These are phyloP conservation scores for Macrostomum cliftonense DNA, from an alignment of 2,888 invertebrate species.

Conservation along the genomic window DNA sequence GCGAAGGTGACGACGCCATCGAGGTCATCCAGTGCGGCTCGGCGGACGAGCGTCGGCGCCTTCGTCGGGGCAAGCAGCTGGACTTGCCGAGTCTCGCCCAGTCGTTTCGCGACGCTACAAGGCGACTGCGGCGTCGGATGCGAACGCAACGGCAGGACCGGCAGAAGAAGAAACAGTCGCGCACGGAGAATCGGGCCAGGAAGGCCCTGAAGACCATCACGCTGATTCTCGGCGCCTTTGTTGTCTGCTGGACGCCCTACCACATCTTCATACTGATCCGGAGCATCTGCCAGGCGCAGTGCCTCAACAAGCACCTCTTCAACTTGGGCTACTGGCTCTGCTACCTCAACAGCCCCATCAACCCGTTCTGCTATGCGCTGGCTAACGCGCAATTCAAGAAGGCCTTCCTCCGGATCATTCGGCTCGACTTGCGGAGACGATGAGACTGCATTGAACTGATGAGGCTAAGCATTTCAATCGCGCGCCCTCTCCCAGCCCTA, in stretches of 20 bases:
- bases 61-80: neutral
- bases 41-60: no score
- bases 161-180: conserved; percentile 61
- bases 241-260: conserved; percentile 97
- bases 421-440: conserved; percentile 56
- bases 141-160: conserved; percentile 35
- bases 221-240: conserved; percentile 85
- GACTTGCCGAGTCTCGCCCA: neutral
- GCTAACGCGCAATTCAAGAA: conserved; percentile 98
- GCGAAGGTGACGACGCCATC: neutral
- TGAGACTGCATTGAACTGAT: no score
- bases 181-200: conserved; percentile 88
- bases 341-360: conserved; percentile 93
- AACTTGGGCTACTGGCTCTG: conserved; percentile 49
- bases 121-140: conserved; percentile 9
- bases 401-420: conserved; percentile 81
- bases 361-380: conserved; percentile 94
- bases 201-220: conserved; percentile 96
- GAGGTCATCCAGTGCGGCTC: neutral
- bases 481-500: no score
- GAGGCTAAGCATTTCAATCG: no score
- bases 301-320: conserved; percentile 24
- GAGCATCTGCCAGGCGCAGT: conserved; percentile 60
- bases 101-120: conserved; percentile 15
- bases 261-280: conserved; percentile 85